Conservation (phyloP, 2,113 vertebrate genomes). For the Tragelaphus strepsiceros region DNA sequence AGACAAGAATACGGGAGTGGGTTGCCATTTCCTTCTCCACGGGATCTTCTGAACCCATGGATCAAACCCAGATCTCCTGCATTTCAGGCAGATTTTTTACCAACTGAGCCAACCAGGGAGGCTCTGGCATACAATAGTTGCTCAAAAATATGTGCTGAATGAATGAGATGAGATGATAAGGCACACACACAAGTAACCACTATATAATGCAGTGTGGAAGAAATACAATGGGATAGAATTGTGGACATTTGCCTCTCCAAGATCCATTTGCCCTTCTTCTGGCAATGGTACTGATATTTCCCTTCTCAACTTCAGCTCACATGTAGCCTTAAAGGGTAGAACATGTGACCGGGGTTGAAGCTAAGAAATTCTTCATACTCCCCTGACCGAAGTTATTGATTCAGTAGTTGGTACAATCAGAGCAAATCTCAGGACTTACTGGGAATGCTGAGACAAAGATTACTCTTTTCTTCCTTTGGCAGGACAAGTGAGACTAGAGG, state of each 20-base stretch:
- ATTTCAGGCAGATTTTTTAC: neutral
- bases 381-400: neutral
- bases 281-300: neutral
- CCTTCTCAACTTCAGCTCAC: neutral
- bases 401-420: neutral
- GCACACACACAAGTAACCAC: neutral
- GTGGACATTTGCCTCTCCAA: neutral
- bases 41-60: neutral
- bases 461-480: neutral
- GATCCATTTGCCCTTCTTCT: neutral
- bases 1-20: neutral
- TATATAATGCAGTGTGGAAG: neutral
- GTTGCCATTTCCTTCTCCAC: neutral
- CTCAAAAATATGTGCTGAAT: neutral
- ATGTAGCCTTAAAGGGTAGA: neutral
- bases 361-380: neutral
- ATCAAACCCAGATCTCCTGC: neutral
- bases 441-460: neutral
- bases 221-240: neutral
- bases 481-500: neutral
- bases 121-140: neutral
- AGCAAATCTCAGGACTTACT: neutral
- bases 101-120: neutral
- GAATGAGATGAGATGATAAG: neutral
- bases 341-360: neutral